Base-by-base conservation (phyloP, 2,797 vertebrate species). In the Pelodytes ibericus region DNA sequence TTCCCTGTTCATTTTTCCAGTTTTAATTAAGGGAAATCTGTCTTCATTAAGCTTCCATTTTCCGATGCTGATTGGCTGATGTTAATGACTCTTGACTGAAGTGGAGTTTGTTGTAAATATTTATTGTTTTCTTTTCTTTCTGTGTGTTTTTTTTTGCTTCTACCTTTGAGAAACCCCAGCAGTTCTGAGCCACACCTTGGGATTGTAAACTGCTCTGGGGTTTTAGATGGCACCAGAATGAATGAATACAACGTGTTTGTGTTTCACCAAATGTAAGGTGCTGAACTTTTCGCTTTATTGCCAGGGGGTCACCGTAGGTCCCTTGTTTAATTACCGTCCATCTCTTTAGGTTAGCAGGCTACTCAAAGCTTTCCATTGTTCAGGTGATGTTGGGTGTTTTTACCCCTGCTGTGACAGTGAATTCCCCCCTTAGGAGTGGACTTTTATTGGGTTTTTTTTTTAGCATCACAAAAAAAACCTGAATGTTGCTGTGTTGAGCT, bases 1-100 rank as follows among this genome's bases (percentile, higher is more conserved):
- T 41, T 20, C 36, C 13, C 67, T 41, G 31, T 72, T 78, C 20
- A 75, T 83, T n/a, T 82, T 80, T 6, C 29, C 74, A 75, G 36
- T 72, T 81, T 84, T 83, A 85, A 84, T 87, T 83, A 85, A 65
- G 80, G 31, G 59, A 79, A 75, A 82, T 79, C 64, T 80, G 68
- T 29, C 72, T 18, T 49, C 59, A 24, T 58, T 74, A 74, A 67
- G 73, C 65, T 63, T 33, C 31, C 39, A 59, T 68, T 79, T 51
- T 10, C 27, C 27, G 1, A 26, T 31, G 72, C 63, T 71, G 80
- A 81, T 83, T 83, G 83, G 81, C 74, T 81, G 80, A 11, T 47
- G 71, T 64, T 84, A 83, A 83, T 82, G 77, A 80, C 77, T 82
- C 74, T 82, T 72, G 62, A 67, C 64, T 80, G 72, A 75, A 81